These are phyloP conservation scores for Leuciscus idus DNA, from an alignment of 2,113 vertebrate species.

Conservation along the genomic window DNA sequence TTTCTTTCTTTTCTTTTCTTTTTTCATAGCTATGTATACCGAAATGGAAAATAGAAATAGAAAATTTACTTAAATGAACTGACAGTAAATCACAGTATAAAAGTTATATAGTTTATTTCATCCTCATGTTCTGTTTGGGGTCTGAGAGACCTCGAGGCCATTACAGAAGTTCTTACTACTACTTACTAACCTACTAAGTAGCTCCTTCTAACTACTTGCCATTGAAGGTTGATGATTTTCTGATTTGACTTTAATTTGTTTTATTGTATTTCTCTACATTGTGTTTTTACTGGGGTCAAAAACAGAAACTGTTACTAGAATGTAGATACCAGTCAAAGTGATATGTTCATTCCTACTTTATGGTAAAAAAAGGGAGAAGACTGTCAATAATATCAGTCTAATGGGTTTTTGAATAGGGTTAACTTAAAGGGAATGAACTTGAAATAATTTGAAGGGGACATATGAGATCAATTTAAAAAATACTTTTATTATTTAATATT, in stretches of 20 bases:
- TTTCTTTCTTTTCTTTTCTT: not conserved
- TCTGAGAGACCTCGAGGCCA: not conserved
- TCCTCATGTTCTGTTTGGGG: not conserved
- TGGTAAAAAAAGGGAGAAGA: not conserved
- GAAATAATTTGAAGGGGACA: not conserved
- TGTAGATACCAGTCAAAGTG: not conserved
- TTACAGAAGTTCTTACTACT: not conserved
- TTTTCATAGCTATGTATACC: not conserved
- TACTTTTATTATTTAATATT: not conserved
- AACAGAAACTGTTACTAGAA: not conserved
- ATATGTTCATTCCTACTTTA: not conserved
- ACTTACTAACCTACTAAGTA: too few relatives aligned
- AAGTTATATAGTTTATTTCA: too few relatives aligned
- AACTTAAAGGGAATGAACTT: not conserved
- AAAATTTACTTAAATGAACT: too few relatives aligned
- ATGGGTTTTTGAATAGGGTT: not conserved
- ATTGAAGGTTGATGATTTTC: not conserved
- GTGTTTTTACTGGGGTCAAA: not conserved
- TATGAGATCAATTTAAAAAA: not conserved
- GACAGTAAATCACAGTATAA: too few relatives aligned
- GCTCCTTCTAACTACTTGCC: not conserved
- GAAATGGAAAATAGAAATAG: too few relatives aligned
- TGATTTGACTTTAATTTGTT: not conserved
- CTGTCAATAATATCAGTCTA: not conserved
- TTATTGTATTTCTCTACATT: not conserved